phyloP scores from a whole-genome alignment of 2,113 vertebrate genomes.

The Lasiurus cinereus region DNA sequence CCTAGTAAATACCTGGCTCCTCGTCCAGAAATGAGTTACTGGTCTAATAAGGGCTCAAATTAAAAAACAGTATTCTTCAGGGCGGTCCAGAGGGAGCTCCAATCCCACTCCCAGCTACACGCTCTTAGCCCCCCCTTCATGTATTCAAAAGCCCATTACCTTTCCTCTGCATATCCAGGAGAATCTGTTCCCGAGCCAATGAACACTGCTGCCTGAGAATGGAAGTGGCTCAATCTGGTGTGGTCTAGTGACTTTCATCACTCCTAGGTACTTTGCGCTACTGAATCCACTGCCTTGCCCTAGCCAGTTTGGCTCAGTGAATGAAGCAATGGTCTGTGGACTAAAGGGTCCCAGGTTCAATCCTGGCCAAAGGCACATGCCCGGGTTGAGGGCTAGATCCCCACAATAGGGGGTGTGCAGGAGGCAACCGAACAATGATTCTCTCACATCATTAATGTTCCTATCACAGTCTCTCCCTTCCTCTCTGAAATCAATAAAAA shows the following conservation, averaged over 20 bases:
- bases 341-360: too few relatives aligned
- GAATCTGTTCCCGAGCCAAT: neutral
- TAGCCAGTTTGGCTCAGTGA: too few relatives aligned
- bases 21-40: neutral
- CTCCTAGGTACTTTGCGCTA: neutral
- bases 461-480: too few relatives aligned
- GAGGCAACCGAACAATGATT: too few relatives aligned
- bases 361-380: too few relatives aligned
- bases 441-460: too few relatives aligned
- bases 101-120: neutral
- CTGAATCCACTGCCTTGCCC: slow-evolving; percentile 11
- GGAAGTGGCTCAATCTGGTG: neutral
- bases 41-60: neutral
- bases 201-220: neutral
- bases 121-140: neutral
- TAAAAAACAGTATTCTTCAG: slow-evolving; percentile 38
- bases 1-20: slow-evolving; percentile 2
- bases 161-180: slow-evolving; percentile 27
- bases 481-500: too few relatives aligned
- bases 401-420: too few relatives aligned
- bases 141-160: neutral
- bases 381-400: too few relatives aligned
- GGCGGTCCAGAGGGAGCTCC: neutral
- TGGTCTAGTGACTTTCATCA: neutral
- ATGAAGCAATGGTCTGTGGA: too few relatives aligned